Conservation (phyloP, 2,113 vertebrate species). For the Nesospiza acunhae region DNA sequence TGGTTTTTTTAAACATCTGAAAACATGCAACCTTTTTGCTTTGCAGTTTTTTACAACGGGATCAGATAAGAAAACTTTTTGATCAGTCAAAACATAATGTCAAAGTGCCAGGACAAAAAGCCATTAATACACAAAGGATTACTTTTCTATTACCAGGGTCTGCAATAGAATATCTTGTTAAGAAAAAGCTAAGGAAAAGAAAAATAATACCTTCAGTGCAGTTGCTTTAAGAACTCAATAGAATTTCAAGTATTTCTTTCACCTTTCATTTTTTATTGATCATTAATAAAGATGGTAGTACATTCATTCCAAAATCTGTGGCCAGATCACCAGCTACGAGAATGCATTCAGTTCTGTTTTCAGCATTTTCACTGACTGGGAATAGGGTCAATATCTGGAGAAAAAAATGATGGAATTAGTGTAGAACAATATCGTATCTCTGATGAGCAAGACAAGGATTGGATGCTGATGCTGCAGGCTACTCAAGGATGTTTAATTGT, state of each 20-base stretch:
- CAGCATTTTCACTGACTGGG: background rate
- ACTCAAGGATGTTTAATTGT: constrained; percentile 54
- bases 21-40: background rate
- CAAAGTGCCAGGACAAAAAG: background rate
- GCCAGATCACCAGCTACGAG: background rate
- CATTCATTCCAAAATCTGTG: background rate
- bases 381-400: background rate
- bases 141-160: background rate
- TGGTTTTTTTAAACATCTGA: background rate
- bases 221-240: background rate
- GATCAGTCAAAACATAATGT: background rate
- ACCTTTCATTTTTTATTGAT: background rate
- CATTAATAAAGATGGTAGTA: background rate
- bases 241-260: background rate
- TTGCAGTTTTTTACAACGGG: background rate
- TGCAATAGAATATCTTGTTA: background rate
- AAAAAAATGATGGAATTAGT: background rate
- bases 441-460: background rate
- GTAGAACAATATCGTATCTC: background rate
- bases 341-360: background rate
- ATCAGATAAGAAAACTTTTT: background rate
- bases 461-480: constrained; percentile 52
- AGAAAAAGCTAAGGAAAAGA: background rate
- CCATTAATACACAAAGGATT: background rate
- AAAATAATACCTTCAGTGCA: background rate